Evolutionary conservation across 1,140 invertebrate species (phyloP), one percentile per base, ranked within the genome.

Genomic region (Ips typographus): DNA sequence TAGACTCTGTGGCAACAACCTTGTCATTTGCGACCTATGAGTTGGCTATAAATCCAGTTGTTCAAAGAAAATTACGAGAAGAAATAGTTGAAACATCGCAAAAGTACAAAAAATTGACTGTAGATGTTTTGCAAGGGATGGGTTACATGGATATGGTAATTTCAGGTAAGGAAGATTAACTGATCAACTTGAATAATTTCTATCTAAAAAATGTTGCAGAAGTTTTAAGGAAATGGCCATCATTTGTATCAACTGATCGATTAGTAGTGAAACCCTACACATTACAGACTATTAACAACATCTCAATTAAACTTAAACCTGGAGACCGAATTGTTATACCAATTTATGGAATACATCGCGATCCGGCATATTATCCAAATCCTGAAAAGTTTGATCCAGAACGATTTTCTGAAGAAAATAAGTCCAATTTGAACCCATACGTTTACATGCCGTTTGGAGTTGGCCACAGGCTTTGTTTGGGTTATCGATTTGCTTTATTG

Each of bases 271-370:
- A 85, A 76, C 76, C 80, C 2, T 84, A 82, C 4, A 78, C 80
- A 8, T 76, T 86, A 37, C 69, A 80, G 40, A 57, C 69, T 8
- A 47, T 44, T 2, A 56, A 52, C 5, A 61, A 73, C 40, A 38
- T 44, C n/a, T 39, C 65, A 0, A 4, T 73, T 44, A 39, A 71
- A n/a, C 47, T 73, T 4, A 7, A 64, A 53, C 36, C 41, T 47
- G 66, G 61, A 36, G 2, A 49, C 6, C 4, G 51, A 41, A 22
- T 73, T 3, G 1, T 65, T 6, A 40, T 93, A 40, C 85, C 88
- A 0, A 79, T 86, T 0, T 80, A 84, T 42, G 81, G 77, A 1
- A 76, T 90, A 4, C 89, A 90, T 71, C 66, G 74, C 36, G 79
- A 83, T 71, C 74, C 79, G 1, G 66, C 79, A 7, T 72, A 79